Base-by-base conservation (phyloP, 2,888 invertebrate genomes). In the Andrena minutula region DNA sequence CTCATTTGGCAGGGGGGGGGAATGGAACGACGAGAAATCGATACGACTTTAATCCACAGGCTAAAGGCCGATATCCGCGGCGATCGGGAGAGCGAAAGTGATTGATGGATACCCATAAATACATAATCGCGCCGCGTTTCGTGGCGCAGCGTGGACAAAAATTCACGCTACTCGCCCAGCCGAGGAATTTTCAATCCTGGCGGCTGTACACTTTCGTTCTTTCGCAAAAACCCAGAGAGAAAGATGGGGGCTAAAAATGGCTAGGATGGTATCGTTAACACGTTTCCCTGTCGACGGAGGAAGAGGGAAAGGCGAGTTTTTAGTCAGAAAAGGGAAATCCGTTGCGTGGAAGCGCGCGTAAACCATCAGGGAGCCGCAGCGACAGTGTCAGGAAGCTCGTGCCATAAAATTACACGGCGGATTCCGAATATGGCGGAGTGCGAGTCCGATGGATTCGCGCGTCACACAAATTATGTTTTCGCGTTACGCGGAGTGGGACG, bases 61-160 rank as follows among this genome's bases (percentile, higher is more conserved):
- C 87, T 86, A 88, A 86, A 87, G 86, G 76, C 86, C 84, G 87
- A 86, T 88, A 86, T 84, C 84, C 88, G 75, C 82, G 76, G 84
- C 88, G 87, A 88, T 88, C 87, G 85, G 83, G 83, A 87, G 88
- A 88, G 88, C 89, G 83, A 88, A 87, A 88, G 88, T 88, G 88
- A 88, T 88, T 85, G 88, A 88, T 88, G 88, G 87, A 86, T 83
- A 78, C 79, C 88, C 87, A 87, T 88, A 88, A 88, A 88, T 88
- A 88, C 88, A 87, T 88, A 88, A 88, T 88, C 87, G 83, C 85
- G 76, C 83, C 75, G 75, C 75, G 86, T 80, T 83, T 84, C 74
- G 60, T 71, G 75, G 73, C 79, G 70, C 83, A 75, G 75, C 72
- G 80, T 76, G 83, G 83, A 85, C 79, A 87, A 88, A 88, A 88